Conservation (phyloP, 2,797 vertebrate species). For the Picus viridis region DNA sequence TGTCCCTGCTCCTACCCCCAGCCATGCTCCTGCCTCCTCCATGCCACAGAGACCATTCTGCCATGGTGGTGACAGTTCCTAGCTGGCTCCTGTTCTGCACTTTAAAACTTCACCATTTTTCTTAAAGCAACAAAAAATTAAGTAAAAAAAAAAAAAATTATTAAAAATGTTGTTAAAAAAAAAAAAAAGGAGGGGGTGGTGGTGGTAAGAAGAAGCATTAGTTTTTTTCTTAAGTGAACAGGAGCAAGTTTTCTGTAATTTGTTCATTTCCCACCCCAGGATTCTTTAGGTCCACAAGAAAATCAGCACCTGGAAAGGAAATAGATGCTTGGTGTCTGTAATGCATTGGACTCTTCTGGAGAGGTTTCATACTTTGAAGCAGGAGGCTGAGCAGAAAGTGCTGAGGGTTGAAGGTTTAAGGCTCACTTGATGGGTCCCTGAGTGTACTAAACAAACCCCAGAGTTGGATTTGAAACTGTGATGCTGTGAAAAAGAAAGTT, state of each 20-base stretch:
- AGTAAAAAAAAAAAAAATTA: too few relatives aligned
- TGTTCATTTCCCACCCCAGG: not conserved
- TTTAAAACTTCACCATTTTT: fast-evolving
- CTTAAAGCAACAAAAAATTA: too few relatives aligned
- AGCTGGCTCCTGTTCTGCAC: fast-evolving
- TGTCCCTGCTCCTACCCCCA: not conserved
- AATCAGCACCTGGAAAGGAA: not conserved
- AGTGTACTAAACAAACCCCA: not conserved
- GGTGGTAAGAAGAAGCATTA: too few relatives aligned
- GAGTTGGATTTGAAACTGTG: not conserved
- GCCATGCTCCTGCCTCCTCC: not conserved
- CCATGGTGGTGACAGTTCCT: too few relatives aligned
- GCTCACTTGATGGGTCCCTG: not conserved
- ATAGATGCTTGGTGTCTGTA: not conserved
- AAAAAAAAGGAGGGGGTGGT: too few relatives aligned
- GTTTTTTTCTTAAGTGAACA: not conserved
- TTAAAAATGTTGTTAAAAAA: too few relatives aligned
- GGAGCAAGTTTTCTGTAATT: not conserved
- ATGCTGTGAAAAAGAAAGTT: not conserved
- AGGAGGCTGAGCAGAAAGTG: not conserved
- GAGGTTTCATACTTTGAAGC: not conserved
- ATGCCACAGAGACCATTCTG: not conserved
- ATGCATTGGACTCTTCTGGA: conserved; percentile 29
- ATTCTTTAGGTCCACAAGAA: not conserved
- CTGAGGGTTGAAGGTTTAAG: not conserved